Base-by-base conservation (phyloP, 2,888 invertebrate species). In the Mylabris sibirica region DNA sequence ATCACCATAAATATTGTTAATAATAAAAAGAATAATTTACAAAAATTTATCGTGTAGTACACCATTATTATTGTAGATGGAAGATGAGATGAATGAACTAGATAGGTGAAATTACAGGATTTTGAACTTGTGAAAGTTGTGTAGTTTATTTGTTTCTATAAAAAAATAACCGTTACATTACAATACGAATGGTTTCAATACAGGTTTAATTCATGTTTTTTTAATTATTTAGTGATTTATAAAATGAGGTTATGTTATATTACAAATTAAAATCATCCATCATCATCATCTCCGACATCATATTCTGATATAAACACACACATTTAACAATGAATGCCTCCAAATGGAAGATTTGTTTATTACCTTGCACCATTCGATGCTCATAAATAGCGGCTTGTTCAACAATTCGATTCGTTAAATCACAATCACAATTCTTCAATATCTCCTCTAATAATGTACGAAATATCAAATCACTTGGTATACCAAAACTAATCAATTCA, bases 271-370 rank as follows among this genome's bases (percentile, higher is more conserved):
- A 88, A 62, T 86, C 88, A 79, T 87, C 90, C 65, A 87, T 89
- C 75, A 92, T 89, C 75, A 92, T 81, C 24, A 89, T 89, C 78
- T 92, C 91, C 82, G 94, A 94, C 83, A 96, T 89, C 83, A 94
- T 97, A 78, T 92, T 91, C 80, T 96, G 95, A 83, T 97, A 98
- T 75, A 96, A 91, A 41, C 92, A 90, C 99, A 99, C 99, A 83
- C 98, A 98, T 78, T 94, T 93, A 0, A 97, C 97, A 61, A 98
- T 93, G 87, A 99, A 99, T 2, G 98, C 98, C 85, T 99, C 99
- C 64, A 99, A 87, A 84, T 99, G 99, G 81, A 97, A 98, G 78
- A 99, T 98, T 24, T 94, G 91, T 85, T 99, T 99, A 78, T 93
- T 95, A 20, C 99, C 99, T 66, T 92, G 89, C 78, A 93, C 92